Evolutionary conservation across 2,888 invertebrate species (phyloP).

Genomic region (Perithous albicinctus): DNA sequence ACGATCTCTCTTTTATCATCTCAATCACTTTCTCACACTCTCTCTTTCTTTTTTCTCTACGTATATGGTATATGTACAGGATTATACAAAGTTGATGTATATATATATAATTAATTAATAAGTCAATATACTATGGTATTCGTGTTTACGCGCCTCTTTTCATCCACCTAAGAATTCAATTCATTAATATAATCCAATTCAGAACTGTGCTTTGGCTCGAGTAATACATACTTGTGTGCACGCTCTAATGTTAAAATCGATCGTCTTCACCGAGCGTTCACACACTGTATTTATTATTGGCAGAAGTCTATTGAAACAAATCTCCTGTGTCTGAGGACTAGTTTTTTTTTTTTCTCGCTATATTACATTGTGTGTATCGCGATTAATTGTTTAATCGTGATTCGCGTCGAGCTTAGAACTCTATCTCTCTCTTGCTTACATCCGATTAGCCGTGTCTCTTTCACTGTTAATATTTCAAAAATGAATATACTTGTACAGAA

Average conservation of each 20-base stretch:
- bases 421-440: not conserved
- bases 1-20: not conserved
- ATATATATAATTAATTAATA: constrained; percentile 22
- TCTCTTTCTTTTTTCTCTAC: too few relatives aligned
- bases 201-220: constrained; percentile 59
- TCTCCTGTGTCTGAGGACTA: constrained; percentile 61
- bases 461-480: too few relatives aligned
- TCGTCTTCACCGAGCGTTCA: constrained; percentile 6
- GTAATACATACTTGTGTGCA: constrained; percentile 48
- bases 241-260: constrained; percentile 26
- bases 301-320: constrained; percentile 58
- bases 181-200: constrained; percentile 44
- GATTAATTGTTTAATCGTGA: constrained; percentile 16
- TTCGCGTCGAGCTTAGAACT: constrained; percentile 6
- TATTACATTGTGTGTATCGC: constrained; percentile 43
- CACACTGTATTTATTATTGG: constrained; percentile 39
- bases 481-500: too few relatives aligned
- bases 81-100: constrained; percentile 61
- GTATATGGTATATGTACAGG: constrained; percentile 61
- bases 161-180: constrained; percentile 44
- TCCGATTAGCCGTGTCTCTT: constrained; percentile 20
- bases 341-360: constrained; percentile 49
- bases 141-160: constrained; percentile 14
- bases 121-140: constrained; percentile 20
- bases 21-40: constrained; percentile 10